Percentiles rank a stretch among this genome's conserved stretches.
These are phyloP conservation scores for Marasmarcha lunaedactyla DNA, from an alignment of 2,888 invertebrate species.

Conservation along the genomic window DNA sequence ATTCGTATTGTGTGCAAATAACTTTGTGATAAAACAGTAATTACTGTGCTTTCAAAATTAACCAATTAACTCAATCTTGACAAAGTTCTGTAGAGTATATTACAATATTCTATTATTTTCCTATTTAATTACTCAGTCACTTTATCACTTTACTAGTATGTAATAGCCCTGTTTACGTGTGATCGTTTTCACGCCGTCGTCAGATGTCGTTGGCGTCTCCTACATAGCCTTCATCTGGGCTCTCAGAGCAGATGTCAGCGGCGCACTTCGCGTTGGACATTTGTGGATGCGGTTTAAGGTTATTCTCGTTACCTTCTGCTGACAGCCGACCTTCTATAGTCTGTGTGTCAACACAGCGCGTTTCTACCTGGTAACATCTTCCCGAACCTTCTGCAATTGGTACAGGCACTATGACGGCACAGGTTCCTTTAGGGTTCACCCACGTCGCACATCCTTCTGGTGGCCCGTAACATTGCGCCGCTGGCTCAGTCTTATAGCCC, in stretches of 20 bases:
- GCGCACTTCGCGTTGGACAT: constrained; percentile 61
- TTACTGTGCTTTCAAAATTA: too few relatives aligned
- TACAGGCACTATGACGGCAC: constrained; percentile 63
- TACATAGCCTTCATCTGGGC: constrained; percentile 90
- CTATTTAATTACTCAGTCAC: constrained; percentile 59
- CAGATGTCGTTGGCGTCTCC: constrained; percentile 83
- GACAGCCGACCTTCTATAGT: constrained; percentile 64
- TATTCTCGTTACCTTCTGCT: constrained; percentile 45
- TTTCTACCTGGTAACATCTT: constrained; percentile 65
- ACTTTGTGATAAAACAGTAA: too few relatives aligned
- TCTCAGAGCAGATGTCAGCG: constrained; percentile 75
- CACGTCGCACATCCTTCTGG: constrained; percentile 53
- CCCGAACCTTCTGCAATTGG: constrained; percentile 53
- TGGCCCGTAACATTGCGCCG: constrained; percentile 54
- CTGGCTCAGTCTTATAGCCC: constrained; percentile 74
- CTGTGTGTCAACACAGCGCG: constrained; percentile 73
- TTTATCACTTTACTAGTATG: constrained; percentile 62
- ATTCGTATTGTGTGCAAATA: too few relatives aligned
- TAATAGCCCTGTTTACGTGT: constrained; percentile 53
- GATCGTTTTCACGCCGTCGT: constrained; percentile 64
- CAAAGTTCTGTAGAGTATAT: not conserved
- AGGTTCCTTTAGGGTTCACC: constrained; percentile 62
- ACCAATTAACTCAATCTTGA: not conserved
- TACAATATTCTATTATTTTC: constrained; percentile 38
- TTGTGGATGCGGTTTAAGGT: constrained; percentile 53